Conservation (phyloP, 1,140 invertebrate species). For the Trypoxylus dichotomus region DNA sequence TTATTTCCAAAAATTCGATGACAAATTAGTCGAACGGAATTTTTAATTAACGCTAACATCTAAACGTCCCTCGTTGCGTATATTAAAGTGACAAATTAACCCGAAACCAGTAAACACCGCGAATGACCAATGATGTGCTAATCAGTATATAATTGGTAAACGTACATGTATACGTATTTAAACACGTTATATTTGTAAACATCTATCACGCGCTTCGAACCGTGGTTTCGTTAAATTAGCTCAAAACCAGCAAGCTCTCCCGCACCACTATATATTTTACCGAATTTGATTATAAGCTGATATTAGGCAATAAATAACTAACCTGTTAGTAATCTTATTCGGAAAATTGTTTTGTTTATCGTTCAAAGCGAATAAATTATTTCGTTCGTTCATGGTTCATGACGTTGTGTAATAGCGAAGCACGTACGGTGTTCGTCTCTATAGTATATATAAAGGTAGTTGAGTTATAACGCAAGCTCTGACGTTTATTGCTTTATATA, state of each 20-base stretch:
- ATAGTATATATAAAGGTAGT: background rate
- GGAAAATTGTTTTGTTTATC: slow-evolving; percentile 7
- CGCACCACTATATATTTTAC: background rate
- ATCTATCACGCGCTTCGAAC: background rate
- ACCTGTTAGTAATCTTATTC: background rate
- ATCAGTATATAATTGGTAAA: too few relatives aligned
- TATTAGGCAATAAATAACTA: slow-evolving; percentile 9
- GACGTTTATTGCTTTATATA: slow-evolving; percentile 19
- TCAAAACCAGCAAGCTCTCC: background rate
- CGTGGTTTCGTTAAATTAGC: background rate
- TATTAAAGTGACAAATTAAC: too few relatives aligned
- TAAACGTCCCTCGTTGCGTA: too few relatives aligned
- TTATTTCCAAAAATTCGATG: too few relatives aligned
- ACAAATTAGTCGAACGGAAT: too few relatives aligned
- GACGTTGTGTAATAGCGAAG: background rate
- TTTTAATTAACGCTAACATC: too few relatives aligned
- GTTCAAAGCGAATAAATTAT: background rate
- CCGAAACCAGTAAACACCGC: too few relatives aligned
- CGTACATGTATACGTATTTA: too few relatives aligned
- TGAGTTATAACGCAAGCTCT: background rate
- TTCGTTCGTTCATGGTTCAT: background rate
- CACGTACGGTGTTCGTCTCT: background rate
- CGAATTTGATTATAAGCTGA: background rate
- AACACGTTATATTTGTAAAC: background rate
- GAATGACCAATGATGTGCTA: too few relatives aligned